These are phyloP conservation scores for Apamea monoglypha DNA, from an alignment of 2,888 invertebrate species.

Conservation along the genomic window DNA sequence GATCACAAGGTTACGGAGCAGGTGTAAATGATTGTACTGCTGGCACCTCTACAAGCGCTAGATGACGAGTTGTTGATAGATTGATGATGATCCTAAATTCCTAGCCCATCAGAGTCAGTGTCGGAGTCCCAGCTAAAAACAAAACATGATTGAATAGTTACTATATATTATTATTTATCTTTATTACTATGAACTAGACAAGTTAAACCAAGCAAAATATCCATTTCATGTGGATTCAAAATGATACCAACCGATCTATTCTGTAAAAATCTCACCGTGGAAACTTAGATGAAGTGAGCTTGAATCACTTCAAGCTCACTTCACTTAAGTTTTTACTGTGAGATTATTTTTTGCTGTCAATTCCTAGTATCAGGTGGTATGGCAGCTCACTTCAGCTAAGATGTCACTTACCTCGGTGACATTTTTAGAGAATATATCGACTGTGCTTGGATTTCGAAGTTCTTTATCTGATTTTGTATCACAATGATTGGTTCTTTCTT, in stretches of 20 bases:
- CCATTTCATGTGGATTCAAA: not conserved
- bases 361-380: not conserved
- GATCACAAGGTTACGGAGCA: slow-evolving; percentile 34
- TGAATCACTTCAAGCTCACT: too few relatives aligned
- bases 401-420: too few relatives aligned
- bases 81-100: slow-evolving; percentile 45
- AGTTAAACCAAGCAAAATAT: not conserved
- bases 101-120: slow-evolving; percentile 53
- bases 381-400: not conserved
- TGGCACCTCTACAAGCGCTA: slow-evolving; percentile 52
- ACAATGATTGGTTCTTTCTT: not conserved
- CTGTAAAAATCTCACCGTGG: too few relatives aligned
- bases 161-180: not conserved
- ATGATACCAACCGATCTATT: not conserved
- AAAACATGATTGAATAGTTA: slow-evolving; percentile 36
- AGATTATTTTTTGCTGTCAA: too few relatives aligned
- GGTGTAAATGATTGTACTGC: slow-evolving; percentile 27
- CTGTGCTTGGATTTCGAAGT: not conserved
- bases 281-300: too few relatives aligned
- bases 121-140: slow-evolving; percentile 60
- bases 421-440: not conserved
- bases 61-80: slow-evolving; percentile 57
- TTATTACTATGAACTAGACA: not conserved
- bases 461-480: not conserved
- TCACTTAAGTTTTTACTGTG: too few relatives aligned